Conservation (phyloP, 92 coral and sea anemone species). For the Pocillopora meandrina region DNA sequence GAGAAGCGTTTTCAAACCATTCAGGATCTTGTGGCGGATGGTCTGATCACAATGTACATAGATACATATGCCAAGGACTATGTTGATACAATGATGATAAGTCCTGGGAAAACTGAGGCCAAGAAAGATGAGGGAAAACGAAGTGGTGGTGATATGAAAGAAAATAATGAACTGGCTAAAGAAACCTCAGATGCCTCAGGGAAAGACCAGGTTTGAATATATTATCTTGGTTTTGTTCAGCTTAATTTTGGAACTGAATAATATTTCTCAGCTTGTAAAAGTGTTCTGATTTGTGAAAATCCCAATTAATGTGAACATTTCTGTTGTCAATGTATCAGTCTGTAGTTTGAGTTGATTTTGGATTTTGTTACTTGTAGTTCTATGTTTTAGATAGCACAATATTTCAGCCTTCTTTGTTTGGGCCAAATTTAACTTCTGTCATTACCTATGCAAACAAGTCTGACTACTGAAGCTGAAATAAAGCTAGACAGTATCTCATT, state of each 20-base stretch:
- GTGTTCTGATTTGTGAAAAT: background rate
- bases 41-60: slow-evolving; percentile 95
- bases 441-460: slow-evolving; percentile 28
- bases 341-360: background rate
- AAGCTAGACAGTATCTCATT: background rate
- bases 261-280: background rate
- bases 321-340: background rate
- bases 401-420: slow-evolving; percentile 13
- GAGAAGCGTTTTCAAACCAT: slow-evolving; percentile 96
- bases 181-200: slow-evolving; percentile 7
- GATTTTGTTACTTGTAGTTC: background rate
- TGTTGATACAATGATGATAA: slow-evolving; percentile 90
- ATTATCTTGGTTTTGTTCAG: background rate
- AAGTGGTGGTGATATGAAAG: slow-evolving; percentile 20
- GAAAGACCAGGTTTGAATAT: slow-evolving; percentile 20
- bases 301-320: too few relatives aligned
- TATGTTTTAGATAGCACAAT: too few relatives aligned
- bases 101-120: slow-evolving; percentile 40
- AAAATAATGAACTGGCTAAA: slow-evolving; percentile 16
- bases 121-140: background rate
- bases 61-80: slow-evolving; percentile 95
- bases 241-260: background rate
- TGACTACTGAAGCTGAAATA: slow-evolving; percentile 13
- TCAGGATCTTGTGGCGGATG: slow-evolving; percentile 97
- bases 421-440: slow-evolving; percentile 8